Base-by-base conservation (phyloP, 2,888 invertebrate species). In the Colletes collaris region DNA sequence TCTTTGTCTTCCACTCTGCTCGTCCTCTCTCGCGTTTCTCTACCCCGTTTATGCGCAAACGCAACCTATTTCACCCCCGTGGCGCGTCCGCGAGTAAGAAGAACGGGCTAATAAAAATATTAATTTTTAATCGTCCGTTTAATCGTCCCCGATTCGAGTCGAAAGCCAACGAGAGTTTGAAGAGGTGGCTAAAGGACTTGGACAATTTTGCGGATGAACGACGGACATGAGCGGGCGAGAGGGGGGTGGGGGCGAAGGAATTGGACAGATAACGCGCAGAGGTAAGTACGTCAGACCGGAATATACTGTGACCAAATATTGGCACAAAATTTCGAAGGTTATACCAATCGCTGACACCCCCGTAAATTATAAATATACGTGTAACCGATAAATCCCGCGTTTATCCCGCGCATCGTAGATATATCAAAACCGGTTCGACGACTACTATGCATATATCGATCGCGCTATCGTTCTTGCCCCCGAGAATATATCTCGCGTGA, bases 61-160 rank as follows among this genome's bases (percentile, higher is more conserved):
- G 84, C 85, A 86, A 85, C 84, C 83, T 83, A 86, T 88, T 88
- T 86, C 81, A 84, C 84, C 82, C 80, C 79, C 76, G 77, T 76
- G 50, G 62, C 76, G 63, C 44, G 55, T 59, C 64, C 50, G 71
- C 50, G 76, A 77, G 27, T 27, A 35, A 74, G 52, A 77, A 80
- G 69, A 80, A 60, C 75, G n/a, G 66, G 81, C 79, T 78, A 89
- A 87, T 86, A 87, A 86, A 89, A 87, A 85, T 82, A 85, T 89
- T 81, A 68, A 84, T 84, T 85, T 87, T 89, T 88, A 84, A 89
- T 87, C 82, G 82, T 62, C 62, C 76, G 67, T 81, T 82, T 84
- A 88, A 89, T 87, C 81, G 80, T 84, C 82, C 82, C 68, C 40
- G 0, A 27, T 27, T 27, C 77, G 77, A 65, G 53, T 70, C 56